These are phyloP conservation scores for Phylloscopus trochiloides DNA, from an alignment of 2,113 vertebrate genomes.

Conservation along the genomic window DNA sequence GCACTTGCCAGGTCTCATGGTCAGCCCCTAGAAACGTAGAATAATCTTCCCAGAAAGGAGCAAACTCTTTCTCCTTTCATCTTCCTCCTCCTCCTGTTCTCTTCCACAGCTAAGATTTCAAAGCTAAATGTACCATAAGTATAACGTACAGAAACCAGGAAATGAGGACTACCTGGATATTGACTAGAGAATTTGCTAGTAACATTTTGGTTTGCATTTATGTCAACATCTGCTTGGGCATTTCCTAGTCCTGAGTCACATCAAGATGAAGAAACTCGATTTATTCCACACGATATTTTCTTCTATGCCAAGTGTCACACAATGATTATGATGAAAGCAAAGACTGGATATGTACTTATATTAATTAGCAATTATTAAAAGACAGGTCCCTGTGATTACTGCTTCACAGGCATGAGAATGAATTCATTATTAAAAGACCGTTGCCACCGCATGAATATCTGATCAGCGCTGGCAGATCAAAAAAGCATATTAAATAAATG, in stretches of 20 bases:
- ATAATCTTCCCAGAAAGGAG: neutral
- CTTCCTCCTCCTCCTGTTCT: neutral
- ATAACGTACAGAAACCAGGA: neutral
- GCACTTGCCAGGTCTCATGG: neutral
- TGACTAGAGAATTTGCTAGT: neutral
- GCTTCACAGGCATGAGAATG: constrained; percentile 7
- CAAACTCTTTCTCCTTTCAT: neutral
- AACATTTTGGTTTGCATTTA: neutral
- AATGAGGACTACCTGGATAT: neutral
- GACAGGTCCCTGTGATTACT: constrained; percentile 8
- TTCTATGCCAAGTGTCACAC: neutral
- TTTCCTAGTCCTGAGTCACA: neutral
- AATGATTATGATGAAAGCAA: constrained; percentile 5
- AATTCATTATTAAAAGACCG: neutral
- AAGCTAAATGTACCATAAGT: neutral
- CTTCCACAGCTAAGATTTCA: neutral
- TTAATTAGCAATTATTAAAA: constrained; percentile 58
- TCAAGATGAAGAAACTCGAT: neutral
- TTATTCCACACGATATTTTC: neutral
- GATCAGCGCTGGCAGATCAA: neutral
- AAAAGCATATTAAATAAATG: constrained; percentile 32
- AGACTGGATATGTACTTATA: neutral
- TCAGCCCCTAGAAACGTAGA: neutral
- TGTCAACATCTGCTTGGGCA: neutral
- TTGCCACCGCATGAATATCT: neutral